Conservation (phyloP, 1,140 invertebrate genomes). For the Coelopa frigida region DNA sequence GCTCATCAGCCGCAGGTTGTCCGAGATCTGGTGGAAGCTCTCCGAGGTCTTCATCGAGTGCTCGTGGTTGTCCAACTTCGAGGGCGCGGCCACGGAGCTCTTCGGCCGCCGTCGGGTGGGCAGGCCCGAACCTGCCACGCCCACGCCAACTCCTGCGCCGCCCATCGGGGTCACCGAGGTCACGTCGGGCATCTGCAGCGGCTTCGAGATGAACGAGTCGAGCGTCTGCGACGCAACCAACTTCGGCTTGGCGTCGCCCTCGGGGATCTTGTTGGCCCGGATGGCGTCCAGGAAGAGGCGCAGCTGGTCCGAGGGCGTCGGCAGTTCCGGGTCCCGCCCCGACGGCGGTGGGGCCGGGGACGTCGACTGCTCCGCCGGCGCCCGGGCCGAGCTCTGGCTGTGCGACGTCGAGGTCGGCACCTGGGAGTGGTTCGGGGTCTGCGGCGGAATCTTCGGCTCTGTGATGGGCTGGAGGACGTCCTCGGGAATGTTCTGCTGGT, state of each 20-base stretch:
- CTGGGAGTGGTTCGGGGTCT: background rate
- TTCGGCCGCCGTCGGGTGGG: slow-evolving; percentile 33
- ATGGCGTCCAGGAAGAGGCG: slow-evolving; percentile 42
- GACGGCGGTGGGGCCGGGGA: background rate
- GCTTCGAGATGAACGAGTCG: slow-evolving; percentile 40
- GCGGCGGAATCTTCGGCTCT: slow-evolving; percentile 7
- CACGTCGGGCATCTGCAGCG: slow-evolving; percentile 40
- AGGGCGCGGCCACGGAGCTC: slow-evolving; percentile 15
- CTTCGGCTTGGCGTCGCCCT: slow-evolving; percentile 35
- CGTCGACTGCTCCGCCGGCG: background rate
- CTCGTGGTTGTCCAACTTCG: slow-evolving; percentile 16
- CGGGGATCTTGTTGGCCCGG: slow-evolving; percentile 42
- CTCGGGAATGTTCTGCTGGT: slow-evolving; percentile 39
- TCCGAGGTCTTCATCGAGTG: slow-evolving; percentile 40
- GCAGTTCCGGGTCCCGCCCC: slow-evolving; percentile 12
- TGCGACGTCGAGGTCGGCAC: slow-evolving; percentile 14
- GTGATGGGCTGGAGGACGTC: slow-evolving; percentile 30
- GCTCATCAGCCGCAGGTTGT: slow-evolving; percentile 41
- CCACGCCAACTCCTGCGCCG: background rate
- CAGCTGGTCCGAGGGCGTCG: slow-evolving; percentile 42
- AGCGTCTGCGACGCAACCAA: slow-evolving; percentile 35
- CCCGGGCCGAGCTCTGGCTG: background rate
- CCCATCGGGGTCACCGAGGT: slow-evolving; percentile 31
- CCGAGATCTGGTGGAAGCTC: slow-evolving; percentile 43
- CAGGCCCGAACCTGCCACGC: background rate